A percentile compares a stretch with the other conserved stretches of the same genome.
These are phyloP conservation scores for Criorhina ranunculi DNA, from an alignment of 2,888 invertebrate species.

Conservation along the genomic window DNA sequence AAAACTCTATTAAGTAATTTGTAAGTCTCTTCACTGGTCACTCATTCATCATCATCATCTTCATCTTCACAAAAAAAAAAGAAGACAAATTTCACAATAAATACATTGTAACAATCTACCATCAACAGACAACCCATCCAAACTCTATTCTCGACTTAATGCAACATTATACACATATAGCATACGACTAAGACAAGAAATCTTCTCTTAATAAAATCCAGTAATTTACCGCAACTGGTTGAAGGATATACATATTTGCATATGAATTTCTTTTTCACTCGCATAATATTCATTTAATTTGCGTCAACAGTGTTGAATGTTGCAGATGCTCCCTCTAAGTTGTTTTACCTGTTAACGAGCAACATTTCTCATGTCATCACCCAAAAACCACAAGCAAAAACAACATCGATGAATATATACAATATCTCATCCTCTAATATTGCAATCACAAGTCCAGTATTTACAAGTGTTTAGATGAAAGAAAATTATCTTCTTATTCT, in stretches of 20 bases:
- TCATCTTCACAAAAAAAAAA: constrained; percentile 3
- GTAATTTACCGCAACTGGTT: constrained; percentile 67
- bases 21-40: constrained; percentile 30
- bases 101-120: constrained; percentile 16
- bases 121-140: constrained; percentile 4
- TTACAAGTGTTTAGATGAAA: background rate
- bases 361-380: constrained; percentile 59
- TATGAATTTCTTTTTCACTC: constrained; percentile 38
- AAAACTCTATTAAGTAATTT: constrained; percentile 20
- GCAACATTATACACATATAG: constrained; percentile 1
- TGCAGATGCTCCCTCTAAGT: constrained; percentile 62
- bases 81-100: constrained; percentile 17
- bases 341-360: constrained; percentile 74
- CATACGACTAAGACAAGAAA: too few species aligned
- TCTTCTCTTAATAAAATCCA: constrained; percentile 38
- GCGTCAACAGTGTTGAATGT: constrained; percentile 66
- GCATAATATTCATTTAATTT: constrained; percentile 59
- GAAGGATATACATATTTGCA: constrained; percentile 76
- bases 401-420: background rate
- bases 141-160: constrained; percentile 22
- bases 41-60: constrained; percentile 49
- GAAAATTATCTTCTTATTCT: constrained; percentile 8
- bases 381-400: constrained; percentile 16
- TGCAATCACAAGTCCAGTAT: background rate
- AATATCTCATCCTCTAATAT: too few species aligned